phyloP scores from a whole-genome alignment of 2,888 invertebrate genomes.

The Ochlodes sylvanus region DNA sequence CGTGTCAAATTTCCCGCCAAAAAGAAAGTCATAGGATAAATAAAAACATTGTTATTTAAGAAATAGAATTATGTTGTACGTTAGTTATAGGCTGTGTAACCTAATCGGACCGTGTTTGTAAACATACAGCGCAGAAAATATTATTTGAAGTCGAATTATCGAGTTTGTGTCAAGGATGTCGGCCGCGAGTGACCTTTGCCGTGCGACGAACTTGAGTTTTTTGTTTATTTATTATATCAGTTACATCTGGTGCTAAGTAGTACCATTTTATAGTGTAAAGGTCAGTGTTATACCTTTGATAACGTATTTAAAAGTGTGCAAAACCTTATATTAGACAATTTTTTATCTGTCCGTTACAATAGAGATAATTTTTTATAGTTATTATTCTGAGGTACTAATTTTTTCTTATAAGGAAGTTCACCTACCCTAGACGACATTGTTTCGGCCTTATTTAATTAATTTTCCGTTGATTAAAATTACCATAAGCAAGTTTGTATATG shows the following conservation, averaged over 20 bases:
- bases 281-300: too few relatives aligned
- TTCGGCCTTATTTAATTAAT: too few relatives aligned
- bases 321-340: too few relatives aligned
- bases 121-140: slow-evolving; percentile 26
- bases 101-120: slow-evolving; percentile 9
- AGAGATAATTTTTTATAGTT: too few relatives aligned
- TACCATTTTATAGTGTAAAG: not conserved
- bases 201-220: slow-evolving; percentile 39
- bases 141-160: slow-evolving; percentile 1
- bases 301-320: not conserved
- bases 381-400: too few relatives aligned
- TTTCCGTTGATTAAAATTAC: too few relatives aligned
- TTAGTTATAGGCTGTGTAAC: not conserved
- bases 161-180: slow-evolving; percentile 38
- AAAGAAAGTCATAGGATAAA: not conserved
- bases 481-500: too few relatives aligned
- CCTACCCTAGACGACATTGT: too few relatives aligned
- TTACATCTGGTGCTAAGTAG: slow-evolving; percentile 3
- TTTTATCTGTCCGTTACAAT: too few relatives aligned
- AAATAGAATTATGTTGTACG: not conserved
- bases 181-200: slow-evolving; percentile 41
- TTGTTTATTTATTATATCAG: slow-evolving; percentile 9
- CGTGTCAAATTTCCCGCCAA: not conserved
- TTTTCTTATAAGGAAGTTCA: too few relatives aligned
- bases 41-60: not conserved